Percentiles rank a stretch among this genome's conserved stretches.
These are phyloP conservation scores for Megastigmus dorsalis DNA, from an alignment of 2,888 invertebrate species.

Conservation along the genomic window DNA sequence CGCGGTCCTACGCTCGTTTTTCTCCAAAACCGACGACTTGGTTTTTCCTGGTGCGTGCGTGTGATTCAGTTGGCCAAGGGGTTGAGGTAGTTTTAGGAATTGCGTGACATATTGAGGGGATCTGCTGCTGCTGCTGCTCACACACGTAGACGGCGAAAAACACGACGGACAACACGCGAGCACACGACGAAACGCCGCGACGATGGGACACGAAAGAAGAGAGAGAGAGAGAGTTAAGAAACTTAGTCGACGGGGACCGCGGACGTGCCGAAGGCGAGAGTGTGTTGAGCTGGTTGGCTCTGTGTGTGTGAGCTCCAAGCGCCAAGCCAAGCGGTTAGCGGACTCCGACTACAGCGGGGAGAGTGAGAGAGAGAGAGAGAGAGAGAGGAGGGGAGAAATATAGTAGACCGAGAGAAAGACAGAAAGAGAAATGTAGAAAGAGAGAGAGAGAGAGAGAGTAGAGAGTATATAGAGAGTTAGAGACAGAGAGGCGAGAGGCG, in stretches of 20 bases:
- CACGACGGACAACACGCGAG: constrained; percentile 11
- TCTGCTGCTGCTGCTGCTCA: constrained; percentile 12
- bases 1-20: background rate
- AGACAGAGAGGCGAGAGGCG: background rate
- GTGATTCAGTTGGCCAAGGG: background rate
- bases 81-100: constrained; percentile 19
- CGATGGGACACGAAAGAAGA: constrained; percentile 21
- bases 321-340: too few species aligned
- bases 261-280: background rate
- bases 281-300: background rate
- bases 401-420: background rate
- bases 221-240: too few species aligned
- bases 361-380: background rate
- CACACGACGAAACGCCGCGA: constrained; percentile 25
- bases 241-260: too few species aligned
- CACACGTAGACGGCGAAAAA: constrained; percentile 11
- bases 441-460: constrained; percentile 5
- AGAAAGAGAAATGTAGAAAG: too few species aligned
- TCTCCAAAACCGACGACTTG: background rate
- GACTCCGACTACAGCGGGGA: too few species aligned
- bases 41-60: background rate
- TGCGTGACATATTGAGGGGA: constrained; percentile 43
- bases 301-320: background rate
- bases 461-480: background rate
- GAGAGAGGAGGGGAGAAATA: background rate